Evolutionary conservation across 2,888 invertebrate species (phyloP), one percentile per base, ranked within the genome.

Genomic region (Polietes domitor): DNA sequence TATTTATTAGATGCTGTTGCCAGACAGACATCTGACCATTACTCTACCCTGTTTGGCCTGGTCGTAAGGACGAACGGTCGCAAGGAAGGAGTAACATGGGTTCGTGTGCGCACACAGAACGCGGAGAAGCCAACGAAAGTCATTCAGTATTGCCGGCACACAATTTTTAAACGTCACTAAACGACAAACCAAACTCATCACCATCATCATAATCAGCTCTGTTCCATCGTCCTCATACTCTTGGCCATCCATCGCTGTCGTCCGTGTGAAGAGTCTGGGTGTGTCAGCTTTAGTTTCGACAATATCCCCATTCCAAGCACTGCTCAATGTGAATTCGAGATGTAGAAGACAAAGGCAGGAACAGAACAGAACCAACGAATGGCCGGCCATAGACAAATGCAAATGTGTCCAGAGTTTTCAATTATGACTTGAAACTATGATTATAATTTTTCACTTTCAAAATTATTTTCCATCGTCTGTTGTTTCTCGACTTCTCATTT

Each of bases 361-460:
- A 15, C 47, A 10, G 12, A 77, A 24, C 55, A 79, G 53, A 17
- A 55, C 55, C 78, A 70, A 47, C 63, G 24, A 78, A 72, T 81
- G 76, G 77, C 28, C 77, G 76, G 68, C 61, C 17, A 76, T 72
- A 84, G 84, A 84, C 58, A 81, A 81, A 81, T 84, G 84, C 78
- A 84, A 84, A 84, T 84, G 81, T 84, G 84, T 84, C 81, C 84
- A 84, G 84, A 84, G 81, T 84, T 84, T 84, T 84, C 84, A 81
- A 81, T 84, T 84, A 84, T 84, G 78, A 84, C 47, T 76, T 73
- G 70, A 81, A 79, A 79, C 78, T 76, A 76, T 73, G 78, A 81
- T 63, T 79, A 84, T 77, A 84, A 84, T 84, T 81, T 81, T 84
- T 84, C 84, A 84, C 58, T 78, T 24, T 75, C 74, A 75, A 75